A percentile compares a stretch with the other conserved stretches of the same genome.
Evolutionary conservation across 2,113 vertebrate genomes (phyloP).

Genomic region (Tauraco erythrolophus): DNA sequence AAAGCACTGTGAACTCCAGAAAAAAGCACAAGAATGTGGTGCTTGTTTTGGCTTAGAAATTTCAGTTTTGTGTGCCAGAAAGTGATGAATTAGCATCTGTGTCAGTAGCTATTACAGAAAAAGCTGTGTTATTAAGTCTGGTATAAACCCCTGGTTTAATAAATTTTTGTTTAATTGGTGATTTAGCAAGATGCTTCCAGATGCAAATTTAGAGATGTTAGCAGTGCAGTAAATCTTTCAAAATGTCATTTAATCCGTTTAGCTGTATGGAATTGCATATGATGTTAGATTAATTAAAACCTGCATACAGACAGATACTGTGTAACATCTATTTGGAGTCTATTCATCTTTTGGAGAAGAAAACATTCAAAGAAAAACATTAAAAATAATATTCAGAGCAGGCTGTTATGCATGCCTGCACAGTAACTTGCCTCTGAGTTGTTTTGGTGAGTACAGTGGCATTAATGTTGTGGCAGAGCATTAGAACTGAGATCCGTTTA

Average conservation of each 20-base stretch:
- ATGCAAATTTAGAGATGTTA: constrained; percentile 1
- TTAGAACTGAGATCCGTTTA: constrained; percentile 59
- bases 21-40: neutral
- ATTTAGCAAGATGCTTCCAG: constrained; percentile 8
- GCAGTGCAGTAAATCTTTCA: constrained; percentile 14
- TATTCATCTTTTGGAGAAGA: neutral
- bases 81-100: neutral
- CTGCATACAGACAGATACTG: neutral
- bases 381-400: neutral
- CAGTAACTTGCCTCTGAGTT: neutral
- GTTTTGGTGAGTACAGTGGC: neutral
- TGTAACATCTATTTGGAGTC: neutral
- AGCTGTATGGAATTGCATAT: neutral
- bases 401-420: neutral
- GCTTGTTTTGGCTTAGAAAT: constrained; percentile 30
- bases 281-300: constrained; percentile 24
- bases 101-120: constrained; percentile 2
- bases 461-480: constrained; percentile 27
- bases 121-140: neutral
- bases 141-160: neutral
- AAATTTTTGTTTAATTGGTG: constrained; percentile 19
- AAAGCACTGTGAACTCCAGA: neutral
- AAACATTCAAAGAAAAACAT: neutral
- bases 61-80: neutral
- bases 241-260: constrained; percentile 41